Evolutionary conservation across 92 coral and sea anemone genomes (phyloP), one percentile per base, ranked within the genome.

Genomic region (Palythoa caribaeorum): DNA sequence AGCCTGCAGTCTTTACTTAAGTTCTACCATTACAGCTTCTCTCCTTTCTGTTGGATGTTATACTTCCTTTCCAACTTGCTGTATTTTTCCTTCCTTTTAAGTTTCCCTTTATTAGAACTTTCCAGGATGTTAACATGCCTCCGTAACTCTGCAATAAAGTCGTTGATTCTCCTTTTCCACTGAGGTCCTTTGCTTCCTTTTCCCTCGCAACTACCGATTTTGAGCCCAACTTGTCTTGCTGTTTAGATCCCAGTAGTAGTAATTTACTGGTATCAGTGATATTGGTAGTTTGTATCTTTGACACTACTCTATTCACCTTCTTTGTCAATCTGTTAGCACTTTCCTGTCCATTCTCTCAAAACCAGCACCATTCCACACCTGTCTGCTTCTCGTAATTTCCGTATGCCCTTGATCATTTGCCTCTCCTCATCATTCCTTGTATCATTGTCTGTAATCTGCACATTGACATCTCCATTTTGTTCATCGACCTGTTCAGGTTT

Each of bases 31-130:
- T 28, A 28, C 28, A 28, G 28, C 28, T 28, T 28, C 74, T 73
- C 89, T 75, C 83, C 80, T 37, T 85, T 73, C 74, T 85, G 83
- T 85, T 73, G 73, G 80, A 74, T 85, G 70, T 85, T 75, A 57
- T 75, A 85, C 89, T 73, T 85, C 83, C 79, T 84, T 77, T 84
- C 79, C 88, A 84, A 84, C 79, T 71, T 84, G 79, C 66, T 38
- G 72, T 73, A 75, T 85, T 74, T 73, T 73, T 75, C 89, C 60
- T 85, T 71, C 47, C 83, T 72, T 85, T 85, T 85, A 74, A 74
- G 78, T 11, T 28, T 28, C 28, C 28, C 28, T 28, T 28, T 28
- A 28, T 28, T 28, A 28, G 28, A 28, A 28, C 28, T 28, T 28
- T 28, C 28, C 28, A 28, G 28, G 28, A 28, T 28, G 28, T 28